phyloP scores from a whole-genome alignment of 2,888 invertebrate species.

The Luffia ferchaultella region DNA sequence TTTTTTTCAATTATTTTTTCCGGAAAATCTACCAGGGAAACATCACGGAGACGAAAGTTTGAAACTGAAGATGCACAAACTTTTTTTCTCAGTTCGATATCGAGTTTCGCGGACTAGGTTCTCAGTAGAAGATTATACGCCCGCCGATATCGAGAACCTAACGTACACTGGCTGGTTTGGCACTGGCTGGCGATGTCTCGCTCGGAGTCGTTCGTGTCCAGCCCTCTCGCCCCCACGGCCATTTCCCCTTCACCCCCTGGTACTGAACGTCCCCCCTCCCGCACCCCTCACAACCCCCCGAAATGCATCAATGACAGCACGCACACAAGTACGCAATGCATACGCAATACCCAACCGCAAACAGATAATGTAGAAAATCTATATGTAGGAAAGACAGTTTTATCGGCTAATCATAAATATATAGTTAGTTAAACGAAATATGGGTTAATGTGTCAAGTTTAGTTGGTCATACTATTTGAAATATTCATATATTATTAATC shows the following conservation, averaged over 20 bases:
- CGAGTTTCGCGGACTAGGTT: not conserved
- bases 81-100: not conserved
- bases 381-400: constrained; percentile 8
- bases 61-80: constrained; percentile 8
- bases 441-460: too few species aligned
- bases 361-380: constrained; percentile 33
- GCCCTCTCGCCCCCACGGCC: constrained; percentile 29
- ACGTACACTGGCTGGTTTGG: constrained; percentile 44
- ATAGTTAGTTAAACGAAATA: too few species aligned
- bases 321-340: constrained; percentile 55
- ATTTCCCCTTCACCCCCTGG: constrained; percentile 15
- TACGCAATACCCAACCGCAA: constrained; percentile 30
- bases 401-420: too few species aligned
- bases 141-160: constrained; percentile 38
- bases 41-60: constrained; percentile 5
- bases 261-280: constrained; percentile 22
- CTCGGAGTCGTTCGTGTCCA: not conserved
- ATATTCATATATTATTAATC: too few species aligned
- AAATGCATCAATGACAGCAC: constrained; percentile 64
- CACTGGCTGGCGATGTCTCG: not conserved
- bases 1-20: not conserved
- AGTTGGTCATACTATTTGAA: too few species aligned
- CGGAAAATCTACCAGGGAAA: not conserved
- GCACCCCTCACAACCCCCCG: constrained; percentile 43
- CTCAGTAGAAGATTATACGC: constrained; percentile 47